Percentiles rank a stretch among this genome's conserved stretches.
These are phyloP conservation scores for Tachina lurida DNA, from an alignment of 2,888 invertebrate species.

Conservation along the genomic window DNA sequence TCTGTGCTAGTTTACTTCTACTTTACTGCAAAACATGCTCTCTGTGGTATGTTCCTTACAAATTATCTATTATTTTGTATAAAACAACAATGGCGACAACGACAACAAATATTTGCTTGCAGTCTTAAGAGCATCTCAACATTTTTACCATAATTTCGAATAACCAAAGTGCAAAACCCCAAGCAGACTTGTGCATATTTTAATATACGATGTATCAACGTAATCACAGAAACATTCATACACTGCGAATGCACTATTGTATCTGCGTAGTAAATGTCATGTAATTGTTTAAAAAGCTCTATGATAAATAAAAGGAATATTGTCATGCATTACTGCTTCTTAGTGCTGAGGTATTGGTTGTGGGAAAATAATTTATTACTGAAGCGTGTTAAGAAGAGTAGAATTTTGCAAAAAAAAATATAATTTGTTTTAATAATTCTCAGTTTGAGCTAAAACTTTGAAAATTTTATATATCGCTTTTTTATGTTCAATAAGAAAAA, in stretches of 20 bases:
- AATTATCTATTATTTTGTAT: slow-evolving; percentile 42
- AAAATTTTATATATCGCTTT: too few relatives aligned
- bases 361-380: slow-evolving; percentile 13
- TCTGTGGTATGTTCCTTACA: slow-evolving; percentile 41
- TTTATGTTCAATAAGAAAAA: too few relatives aligned
- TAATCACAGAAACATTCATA: slow-evolving; percentile 11
- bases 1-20: not conserved
- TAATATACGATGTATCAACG: not conserved
- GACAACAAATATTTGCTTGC: slow-evolving; percentile 30
- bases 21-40: not conserved
- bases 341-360: slow-evolving; percentile 8
- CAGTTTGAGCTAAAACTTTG: too few relatives aligned
- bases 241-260: slow-evolving; percentile 22
- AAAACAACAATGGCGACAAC: slow-evolving; percentile 23
- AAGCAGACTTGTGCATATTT: slow-evolving; percentile 43
- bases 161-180: slow-evolving; percentile 71
- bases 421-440: not conserved
- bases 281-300: slow-evolving; percentile 69
- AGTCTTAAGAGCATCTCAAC: slow-evolving; percentile 43
- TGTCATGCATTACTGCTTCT: not conserved
- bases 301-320: slow-evolving; percentile 18
- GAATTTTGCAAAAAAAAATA: not conserved
- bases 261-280: slow-evolving; percentile 64
- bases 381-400: not conserved
- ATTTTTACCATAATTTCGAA: slow-evolving; percentile 61